phyloP scores from a whole-genome alignment of 1,140 invertebrate species.

The Rhyacophila brunnea region DNA sequence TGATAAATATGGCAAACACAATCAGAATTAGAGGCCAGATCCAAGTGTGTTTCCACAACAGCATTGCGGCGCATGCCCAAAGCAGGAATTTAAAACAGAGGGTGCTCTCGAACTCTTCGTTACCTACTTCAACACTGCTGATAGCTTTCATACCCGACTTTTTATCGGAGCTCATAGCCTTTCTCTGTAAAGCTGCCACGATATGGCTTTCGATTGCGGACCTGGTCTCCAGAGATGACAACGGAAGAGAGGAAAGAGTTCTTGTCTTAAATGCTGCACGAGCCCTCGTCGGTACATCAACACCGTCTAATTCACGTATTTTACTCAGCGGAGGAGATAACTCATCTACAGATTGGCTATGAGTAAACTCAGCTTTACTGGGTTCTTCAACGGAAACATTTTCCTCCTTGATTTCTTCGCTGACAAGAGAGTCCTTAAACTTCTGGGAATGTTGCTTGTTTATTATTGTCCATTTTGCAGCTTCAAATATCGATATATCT shows the following conservation, averaged over 20 bases:
- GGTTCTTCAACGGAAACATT: not conserved
- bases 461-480: slow-evolving; percentile 26
- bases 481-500: slow-evolving; percentile 18
- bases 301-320: not conserved
- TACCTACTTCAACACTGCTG: not conserved
- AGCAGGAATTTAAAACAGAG: slow-evolving; percentile 51
- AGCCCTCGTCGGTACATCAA: slow-evolving; percentile 33
- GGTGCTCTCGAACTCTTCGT: slow-evolving; percentile 47
- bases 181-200: slow-evolving; percentile 45
- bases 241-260: slow-evolving; percentile 49
- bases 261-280: slow-evolving; percentile 50
- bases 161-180: slow-evolving; percentile 44
- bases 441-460: slow-evolving; percentile 26
- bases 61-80: slow-evolving; percentile 50
- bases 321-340: not conserved
- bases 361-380: not conserved
- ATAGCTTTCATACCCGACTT: slow-evolving; percentile 4
- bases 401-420: not conserved
- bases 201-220: slow-evolving; percentile 46
- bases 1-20: slow-evolving; percentile 47
- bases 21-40: slow-evolving; percentile 48
- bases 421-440: slow-evolving; percentile 1
- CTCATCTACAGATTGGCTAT: not conserved
- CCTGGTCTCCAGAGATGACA: slow-evolving; percentile 41
- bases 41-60: slow-evolving; percentile 54